Conservation (phyloP, 2,113 vertebrate genomes). For the Triplophysa tibetana region DNA sequence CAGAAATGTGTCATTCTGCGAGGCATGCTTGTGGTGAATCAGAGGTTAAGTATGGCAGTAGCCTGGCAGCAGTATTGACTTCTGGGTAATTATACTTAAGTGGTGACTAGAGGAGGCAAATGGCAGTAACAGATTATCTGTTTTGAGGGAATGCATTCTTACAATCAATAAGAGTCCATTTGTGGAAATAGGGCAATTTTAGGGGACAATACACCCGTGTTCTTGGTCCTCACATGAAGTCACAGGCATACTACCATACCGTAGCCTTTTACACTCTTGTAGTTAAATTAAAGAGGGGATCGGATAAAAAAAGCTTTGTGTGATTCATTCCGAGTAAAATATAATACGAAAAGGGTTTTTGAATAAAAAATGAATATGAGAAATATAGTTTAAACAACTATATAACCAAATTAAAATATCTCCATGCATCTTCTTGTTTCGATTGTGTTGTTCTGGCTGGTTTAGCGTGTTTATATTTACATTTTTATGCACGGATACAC, state of each 20-base stretch:
- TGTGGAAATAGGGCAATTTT: conserved; percentile 72
- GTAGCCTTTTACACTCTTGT: conserved; percentile 12
- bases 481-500: background rate
- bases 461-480: conserved; percentile 9
- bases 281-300: conserved; percentile 18
- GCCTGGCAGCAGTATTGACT: conserved; percentile 60
- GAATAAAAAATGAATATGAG: background rate
- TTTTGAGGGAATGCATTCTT: conserved; percentile 69
- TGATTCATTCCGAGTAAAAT: no score
- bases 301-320: background rate
- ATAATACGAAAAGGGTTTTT: no score
- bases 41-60: conserved; percentile 54
- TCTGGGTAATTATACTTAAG: conserved; percentile 73
- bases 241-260: conserved; percentile 52
- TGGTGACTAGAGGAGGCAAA: conserved; percentile 68
- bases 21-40: conserved; percentile 41
- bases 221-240: conserved; percentile 57
- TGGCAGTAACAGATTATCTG: conserved; percentile 75
- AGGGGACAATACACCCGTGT: conserved; percentile 65
- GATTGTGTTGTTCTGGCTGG: background rate
- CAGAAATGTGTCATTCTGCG: conserved; percentile 28
- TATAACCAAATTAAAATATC: background rate
- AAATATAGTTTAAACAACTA: background rate
- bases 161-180: conserved; percentile 81
- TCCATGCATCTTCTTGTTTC: background rate